Evolutionary conservation across 2,888 invertebrate genomes (phyloP), one percentile per base, ranked within the genome.

Genomic region (Platycheirus rosarum): DNA sequence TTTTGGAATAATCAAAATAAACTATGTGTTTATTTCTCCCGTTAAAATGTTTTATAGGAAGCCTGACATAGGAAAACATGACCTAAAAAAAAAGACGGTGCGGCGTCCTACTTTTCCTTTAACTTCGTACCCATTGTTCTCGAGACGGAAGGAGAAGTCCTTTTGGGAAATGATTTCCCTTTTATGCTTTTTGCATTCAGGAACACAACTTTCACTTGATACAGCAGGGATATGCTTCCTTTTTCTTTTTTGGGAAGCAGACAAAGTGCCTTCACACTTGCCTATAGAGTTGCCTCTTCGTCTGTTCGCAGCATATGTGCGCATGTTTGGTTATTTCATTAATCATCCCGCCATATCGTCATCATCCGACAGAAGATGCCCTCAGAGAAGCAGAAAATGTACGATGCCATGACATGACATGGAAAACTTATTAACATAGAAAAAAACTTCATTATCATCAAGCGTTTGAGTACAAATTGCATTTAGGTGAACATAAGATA

Each of bases 261-360:
- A 48, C 53, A 44, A 63, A 57, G 66, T 76, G 62, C 68, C 53
- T 57, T 82, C 77, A 77, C 75, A 80, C 40, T 32, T 14, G 29
- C 26, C 18, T 44, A 14, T 8, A 26, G 57, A 40, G 23, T 18
- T 6, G 48, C 29, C 66, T 57, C 20, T 11, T 26, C n/a, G 13
- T 16, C 48, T 29, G 8, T 32, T n/a, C n/a, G 23, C 23, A 2
- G 6, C 23, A 3, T n/a, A n/a, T n/a, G 18, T 40, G 77, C 82
- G 82, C 82, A 82, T 77, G 82, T 57, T 51, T 48, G 13, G 16
- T 49, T 16, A 68, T 63, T 66, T 51, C 62, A 68, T 77, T 82
- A 73, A 71, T 73, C 82, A 82, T 82, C 68, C 76, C 77, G 77
- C 82, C 82, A 82, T 68, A 48, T 49, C 48, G 68, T 48, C 68